phyloP scores from a whole-genome alignment of 2,113 vertebrate genomes.

The Hippopotamus amphibius region DNA sequence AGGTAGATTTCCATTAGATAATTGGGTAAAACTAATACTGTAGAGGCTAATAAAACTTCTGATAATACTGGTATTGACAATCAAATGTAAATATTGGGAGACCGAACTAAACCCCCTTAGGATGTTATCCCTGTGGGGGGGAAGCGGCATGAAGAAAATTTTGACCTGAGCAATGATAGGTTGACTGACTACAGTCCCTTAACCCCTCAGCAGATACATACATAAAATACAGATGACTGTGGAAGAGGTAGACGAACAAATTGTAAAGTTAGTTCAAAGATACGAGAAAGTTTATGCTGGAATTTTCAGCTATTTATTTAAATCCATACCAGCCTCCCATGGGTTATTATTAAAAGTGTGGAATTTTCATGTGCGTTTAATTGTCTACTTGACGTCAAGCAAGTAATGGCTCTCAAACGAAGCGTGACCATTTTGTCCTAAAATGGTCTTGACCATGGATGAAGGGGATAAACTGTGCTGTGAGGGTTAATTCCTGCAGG shows the following conservation, averaged over 20 bases:
- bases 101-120: background rate
- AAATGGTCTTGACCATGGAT: background rate
- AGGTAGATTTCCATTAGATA: background rate
- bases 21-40: background rate
- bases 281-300: background rate
- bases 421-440: background rate
- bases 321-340: background rate
- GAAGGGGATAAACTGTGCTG: background rate
- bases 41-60: background rate
- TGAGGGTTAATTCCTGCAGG: background rate
- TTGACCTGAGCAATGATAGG: background rate
- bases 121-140: background rate
- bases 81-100: background rate
- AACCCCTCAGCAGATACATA: background rate
- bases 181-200: background rate
- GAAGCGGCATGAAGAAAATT: background rate
- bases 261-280: background rate
- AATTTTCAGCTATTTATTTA: background rate
- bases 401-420: background rate
- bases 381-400: background rate
- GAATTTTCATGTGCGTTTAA: background rate
- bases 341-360: background rate
- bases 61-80: background rate
- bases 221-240: background rate
- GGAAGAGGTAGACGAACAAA: background rate